These are phyloP conservation scores for Drosophila demipolita DNA, from an alignment of 2,888 invertebrate species.

Conservation along the genomic window DNA sequence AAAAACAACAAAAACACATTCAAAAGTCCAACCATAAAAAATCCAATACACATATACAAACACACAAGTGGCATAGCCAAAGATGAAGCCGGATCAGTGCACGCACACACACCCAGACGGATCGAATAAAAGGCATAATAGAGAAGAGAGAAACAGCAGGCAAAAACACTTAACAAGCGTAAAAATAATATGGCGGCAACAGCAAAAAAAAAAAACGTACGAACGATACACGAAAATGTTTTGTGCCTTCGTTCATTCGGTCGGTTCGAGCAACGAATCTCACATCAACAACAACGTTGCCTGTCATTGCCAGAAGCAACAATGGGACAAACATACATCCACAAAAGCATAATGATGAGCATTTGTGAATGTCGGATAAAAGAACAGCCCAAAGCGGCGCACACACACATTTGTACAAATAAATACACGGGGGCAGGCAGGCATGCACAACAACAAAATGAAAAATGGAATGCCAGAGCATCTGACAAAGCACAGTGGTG, in stretches of 20 bases:
- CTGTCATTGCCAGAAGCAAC: constrained; percentile 53
- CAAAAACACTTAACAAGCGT: constrained; percentile 62
- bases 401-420: constrained; percentile 33
- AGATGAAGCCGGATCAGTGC: constrained; percentile 58
- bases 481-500: constrained; percentile 59
- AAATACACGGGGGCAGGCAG: constrained; percentile 26
- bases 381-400: constrained; percentile 62
- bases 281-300: constrained; percentile 46
- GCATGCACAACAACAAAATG: constrained; percentile 65
- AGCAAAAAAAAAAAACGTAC: constrained; percentile 41
- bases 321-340: constrained; percentile 25
- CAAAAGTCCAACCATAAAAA: constrained; percentile 51
- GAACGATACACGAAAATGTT: constrained; percentile 37
- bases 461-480: constrained; percentile 70
- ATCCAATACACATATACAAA: constrained; percentile 38
- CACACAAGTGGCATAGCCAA: constrained; percentile 24
- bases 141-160: constrained; percentile 56
- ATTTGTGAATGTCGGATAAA: constrained; percentile 41
- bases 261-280: constrained; percentile 36
- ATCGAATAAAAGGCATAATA: constrained; percentile 55
- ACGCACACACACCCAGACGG: constrained; percentile 23
- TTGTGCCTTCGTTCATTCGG: constrained; percentile 45
- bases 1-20: constrained; percentile 25
- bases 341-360: constrained; percentile 41
- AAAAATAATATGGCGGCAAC: constrained; percentile 76